Percentiles rank a stretch among this genome's conserved stretches.
Conservation (phyloP, 1,140 invertebrate species). For the Macrotrachela quadricornifera region DNA sequence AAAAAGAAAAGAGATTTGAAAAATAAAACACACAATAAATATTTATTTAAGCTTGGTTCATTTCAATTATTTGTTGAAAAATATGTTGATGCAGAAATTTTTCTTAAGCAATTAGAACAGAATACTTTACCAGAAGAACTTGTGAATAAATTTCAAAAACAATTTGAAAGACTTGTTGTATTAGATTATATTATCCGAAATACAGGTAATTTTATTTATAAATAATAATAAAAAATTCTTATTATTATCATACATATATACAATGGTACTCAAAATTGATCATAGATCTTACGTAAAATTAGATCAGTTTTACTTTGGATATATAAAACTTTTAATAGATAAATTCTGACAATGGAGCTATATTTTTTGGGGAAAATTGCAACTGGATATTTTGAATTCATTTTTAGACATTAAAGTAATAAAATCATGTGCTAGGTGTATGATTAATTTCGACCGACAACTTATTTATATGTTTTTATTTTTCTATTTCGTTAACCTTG, state of each 20-base stretch:
- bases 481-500: too few relatives aligned
- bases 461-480: too few relatives aligned
- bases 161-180: constrained; percentile 86
- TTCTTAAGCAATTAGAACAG: constrained; percentile 72
- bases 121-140: constrained; percentile 44
- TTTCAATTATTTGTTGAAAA: constrained; percentile 90
- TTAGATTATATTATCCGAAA: constrained; percentile 98
- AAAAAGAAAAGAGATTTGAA: constrained; percentile 34
- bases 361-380: too few relatives aligned
- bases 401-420: too few relatives aligned
- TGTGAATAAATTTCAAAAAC: constrained; percentile 50
- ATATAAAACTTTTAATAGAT: too few relatives aligned
- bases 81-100: constrained; percentile 90
- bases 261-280: constrained; percentile 31
- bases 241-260: background rate
- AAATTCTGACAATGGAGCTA: too few relatives aligned
- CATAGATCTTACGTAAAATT: too few relatives aligned
- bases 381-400: too few relatives aligned
- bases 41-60: constrained; percentile 52
- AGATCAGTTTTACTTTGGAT: too few relatives aligned
- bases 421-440: too few relatives aligned
- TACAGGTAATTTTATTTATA: constrained; percentile 37
- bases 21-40: background rate
- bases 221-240: background rate
- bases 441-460: too few relatives aligned